Evolutionary conservation across 35 echinoderm and acorn worm species (phyloP).

Genomic region (Heliocidaris erythrogramma): DNA sequence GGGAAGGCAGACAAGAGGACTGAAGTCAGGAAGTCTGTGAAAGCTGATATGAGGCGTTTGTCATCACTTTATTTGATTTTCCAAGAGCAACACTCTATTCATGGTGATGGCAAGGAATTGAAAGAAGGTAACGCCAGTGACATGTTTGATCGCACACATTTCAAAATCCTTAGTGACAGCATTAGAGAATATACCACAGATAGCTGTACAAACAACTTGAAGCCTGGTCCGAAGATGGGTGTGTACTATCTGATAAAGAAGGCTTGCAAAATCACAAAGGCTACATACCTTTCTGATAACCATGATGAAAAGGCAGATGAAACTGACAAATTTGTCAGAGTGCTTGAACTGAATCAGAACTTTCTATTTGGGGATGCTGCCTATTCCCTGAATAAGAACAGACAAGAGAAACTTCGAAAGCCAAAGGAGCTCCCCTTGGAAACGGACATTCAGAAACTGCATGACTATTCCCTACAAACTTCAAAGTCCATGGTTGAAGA

Average conservation of each 20-base stretch:
- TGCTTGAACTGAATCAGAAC: constrained; percentile 26
- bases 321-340: constrained; percentile 48
- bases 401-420: constrained; percentile 36
- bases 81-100: background rate
- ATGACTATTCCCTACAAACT: background rate
- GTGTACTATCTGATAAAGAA: constrained; percentile 24
- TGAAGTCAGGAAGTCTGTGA: too few species aligned
- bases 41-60: background rate
- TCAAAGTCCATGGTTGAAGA: background rate
- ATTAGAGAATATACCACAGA: background rate
- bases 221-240: constrained; percentile 12
- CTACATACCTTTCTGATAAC: constrained; percentile 9
- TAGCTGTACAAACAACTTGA: background rate
- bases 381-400: constrained; percentile 48
- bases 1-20: too few species aligned
- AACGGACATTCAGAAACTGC: background rate
- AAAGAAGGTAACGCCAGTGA: background rate
- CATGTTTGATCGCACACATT: constrained; percentile 42
- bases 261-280: constrained; percentile 34
- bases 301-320: constrained; percentile 33
- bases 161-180: background rate
- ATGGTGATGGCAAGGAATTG: background rate
- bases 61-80: background rate
- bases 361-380: constrained; percentile 48
- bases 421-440: constrained; percentile 9